These are phyloP conservation scores for Callipepla squamata DNA, from an alignment of 2,113 vertebrate species.

Conservation along the genomic window DNA sequence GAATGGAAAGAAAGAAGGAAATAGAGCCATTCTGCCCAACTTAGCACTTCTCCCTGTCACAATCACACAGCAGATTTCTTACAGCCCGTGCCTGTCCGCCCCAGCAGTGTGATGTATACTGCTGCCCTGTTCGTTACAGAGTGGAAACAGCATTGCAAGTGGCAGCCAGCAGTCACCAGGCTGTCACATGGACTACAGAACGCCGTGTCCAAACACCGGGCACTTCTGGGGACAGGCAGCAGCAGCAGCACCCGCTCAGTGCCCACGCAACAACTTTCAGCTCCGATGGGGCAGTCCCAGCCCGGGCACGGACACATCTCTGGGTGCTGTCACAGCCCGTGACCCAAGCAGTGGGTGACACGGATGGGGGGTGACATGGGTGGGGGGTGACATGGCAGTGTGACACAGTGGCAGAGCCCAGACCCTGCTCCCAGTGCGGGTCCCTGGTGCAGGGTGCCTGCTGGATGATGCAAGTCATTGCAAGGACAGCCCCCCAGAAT, in stretches of 20 bases:
- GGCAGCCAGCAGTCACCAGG: background rate
- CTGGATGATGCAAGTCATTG: background rate
- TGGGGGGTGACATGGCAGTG: background rate
- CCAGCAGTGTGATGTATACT: background rate
- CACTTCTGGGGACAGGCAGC: rapidly evolving
- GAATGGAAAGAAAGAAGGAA: background rate
- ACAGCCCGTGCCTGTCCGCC: background rate
- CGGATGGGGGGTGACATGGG: background rate
- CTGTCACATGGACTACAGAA: background rate
- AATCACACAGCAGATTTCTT: background rate
- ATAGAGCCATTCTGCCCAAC: rapidly evolving
- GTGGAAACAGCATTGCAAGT: background rate
- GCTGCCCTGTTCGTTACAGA: background rate
- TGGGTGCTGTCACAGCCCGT: background rate
- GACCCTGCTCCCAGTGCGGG: background rate
- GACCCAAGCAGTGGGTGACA: background rate
- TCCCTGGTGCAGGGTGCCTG: rapidly evolving
- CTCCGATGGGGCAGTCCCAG: rapidly evolving
- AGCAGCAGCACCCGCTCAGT: background rate
- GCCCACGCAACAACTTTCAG: background rate
- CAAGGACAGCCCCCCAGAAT: background rate
- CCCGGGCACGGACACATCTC: background rate
- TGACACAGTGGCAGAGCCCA: background rate
- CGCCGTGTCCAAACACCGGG: rapidly evolving
- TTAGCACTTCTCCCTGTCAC: background rate